A percentile compares a stretch with the other conserved stretches of the same genome.
Evolutionary conservation across 2,797 vertebrate species (phyloP).

Genomic region (Sebastiscus tertius): DNA sequence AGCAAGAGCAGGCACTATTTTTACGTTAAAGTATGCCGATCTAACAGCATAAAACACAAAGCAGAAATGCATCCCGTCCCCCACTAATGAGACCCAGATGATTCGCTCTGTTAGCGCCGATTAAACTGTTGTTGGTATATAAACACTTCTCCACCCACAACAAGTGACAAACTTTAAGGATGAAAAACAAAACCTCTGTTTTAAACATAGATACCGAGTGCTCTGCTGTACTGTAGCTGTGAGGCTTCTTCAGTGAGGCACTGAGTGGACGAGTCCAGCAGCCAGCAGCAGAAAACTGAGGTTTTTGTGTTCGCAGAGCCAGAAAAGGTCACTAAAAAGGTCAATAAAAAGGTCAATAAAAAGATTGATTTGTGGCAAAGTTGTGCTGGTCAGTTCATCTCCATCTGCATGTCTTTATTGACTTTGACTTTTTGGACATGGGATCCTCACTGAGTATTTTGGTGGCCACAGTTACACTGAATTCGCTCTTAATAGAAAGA

Average conservation of each 20-base stretch:
- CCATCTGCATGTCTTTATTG: background rate
- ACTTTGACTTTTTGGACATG: background rate
- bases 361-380: background rate
- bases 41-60: constrained; percentile 20
- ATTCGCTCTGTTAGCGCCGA: constrained; percentile 40
- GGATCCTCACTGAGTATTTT: background rate
- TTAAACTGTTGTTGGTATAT: constrained; percentile 48
- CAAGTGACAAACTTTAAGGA: constrained; percentile 40
- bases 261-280: constrained; percentile 4
- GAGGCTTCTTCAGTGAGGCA: background rate
- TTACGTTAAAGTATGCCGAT: constrained; percentile 12
- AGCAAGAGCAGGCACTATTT: constrained; percentile 27
- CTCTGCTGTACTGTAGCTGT: constrained; percentile 21
- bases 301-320: background rate
- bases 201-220: background rate
- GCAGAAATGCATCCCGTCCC: constrained; percentile 6
- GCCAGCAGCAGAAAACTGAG: constrained; percentile 12
- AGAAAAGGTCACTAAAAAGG: background rate
- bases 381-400: background rate
- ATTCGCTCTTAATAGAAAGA: background rate
- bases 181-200: constrained; percentile 1
- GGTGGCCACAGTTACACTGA: background rate
- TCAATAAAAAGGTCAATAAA: background rate
- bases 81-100: constrained; percentile 52
- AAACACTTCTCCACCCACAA: constrained; percentile 44